phyloP scores from a whole-genome alignment of 2,888 invertebrate species.

The Acrobasis consociella region DNA sequence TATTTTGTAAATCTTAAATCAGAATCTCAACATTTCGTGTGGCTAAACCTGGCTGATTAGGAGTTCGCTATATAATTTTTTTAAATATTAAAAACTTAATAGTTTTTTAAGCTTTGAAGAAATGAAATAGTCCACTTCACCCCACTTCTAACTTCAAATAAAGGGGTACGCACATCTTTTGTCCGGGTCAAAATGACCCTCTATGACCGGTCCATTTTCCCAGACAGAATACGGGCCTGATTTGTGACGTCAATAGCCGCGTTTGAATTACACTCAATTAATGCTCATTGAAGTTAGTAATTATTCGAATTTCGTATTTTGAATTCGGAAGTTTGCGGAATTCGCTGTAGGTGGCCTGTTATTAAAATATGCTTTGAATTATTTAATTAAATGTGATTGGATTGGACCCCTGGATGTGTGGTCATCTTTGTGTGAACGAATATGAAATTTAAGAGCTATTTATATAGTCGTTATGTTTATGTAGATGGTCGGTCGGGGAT shows the following conservation, averaged over 20 bases:
- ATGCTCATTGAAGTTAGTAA: slow-evolving; percentile 52
- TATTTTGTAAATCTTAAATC: not conserved
- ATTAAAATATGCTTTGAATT: slow-evolving; percentile 38
- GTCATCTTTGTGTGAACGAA: slow-evolving; percentile 14
- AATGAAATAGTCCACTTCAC: slow-evolving; percentile 45
- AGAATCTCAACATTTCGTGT: not conserved
- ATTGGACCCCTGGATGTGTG: slow-evolving; percentile 2
- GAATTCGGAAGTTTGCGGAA: slow-evolving; percentile 26
- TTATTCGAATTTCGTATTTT: slow-evolving; percentile 28
- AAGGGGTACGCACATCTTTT: slow-evolving; percentile 67
- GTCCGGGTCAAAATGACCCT: slow-evolving; percentile 75
- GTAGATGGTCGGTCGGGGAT: too few species aligned
- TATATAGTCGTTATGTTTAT: not conserved
- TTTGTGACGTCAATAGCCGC: slow-evolving; percentile 73
- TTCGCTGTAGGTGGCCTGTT: slow-evolving; percentile 45
- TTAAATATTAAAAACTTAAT: too few species aligned
- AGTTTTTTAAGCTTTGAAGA: too few species aligned
- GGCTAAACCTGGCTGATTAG: too few species aligned
- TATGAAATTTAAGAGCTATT: not conserved
- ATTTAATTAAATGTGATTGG: slow-evolving; percentile 7
- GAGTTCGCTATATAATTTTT: too few species aligned
- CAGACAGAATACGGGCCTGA: slow-evolving; percentile 79
- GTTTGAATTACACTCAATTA: slow-evolving; percentile 76
- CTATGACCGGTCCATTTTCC: slow-evolving; percentile 71
- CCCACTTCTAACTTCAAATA: slow-evolving; percentile 40